These are phyloP conservation scores for Chlamydotis undulata DNA, from an alignment of 2,113 vertebrate species.

Conservation along the genomic window DNA sequence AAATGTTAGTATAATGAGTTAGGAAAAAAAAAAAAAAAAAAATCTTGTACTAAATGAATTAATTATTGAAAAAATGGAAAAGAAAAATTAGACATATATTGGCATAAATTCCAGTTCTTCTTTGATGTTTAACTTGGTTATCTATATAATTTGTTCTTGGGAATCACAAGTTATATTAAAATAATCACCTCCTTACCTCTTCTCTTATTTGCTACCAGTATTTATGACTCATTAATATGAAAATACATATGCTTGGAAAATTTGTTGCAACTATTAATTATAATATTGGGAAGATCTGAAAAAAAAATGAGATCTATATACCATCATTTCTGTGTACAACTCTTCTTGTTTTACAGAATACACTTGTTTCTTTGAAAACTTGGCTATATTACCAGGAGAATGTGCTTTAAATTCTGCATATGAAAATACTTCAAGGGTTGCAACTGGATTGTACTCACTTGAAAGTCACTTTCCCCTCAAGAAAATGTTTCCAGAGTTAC, in stretches of 20 bases:
- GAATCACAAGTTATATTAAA: neutral
- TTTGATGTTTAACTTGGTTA: neutral
- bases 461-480: neutral
- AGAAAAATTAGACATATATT: neutral
- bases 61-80: neutral
- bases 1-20: neutral
- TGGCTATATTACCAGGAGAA: neutral
- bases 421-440: neutral
- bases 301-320: neutral
- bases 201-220: neutral
- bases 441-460: neutral
- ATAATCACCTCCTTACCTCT: neutral
- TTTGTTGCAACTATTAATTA: neutral
- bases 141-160: neutral
- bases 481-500: neutral
- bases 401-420: neutral
- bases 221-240: neutral
- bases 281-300: neutral
- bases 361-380: neutral
- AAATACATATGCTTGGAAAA: neutral
- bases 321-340: neutral
- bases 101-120: neutral
- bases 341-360: neutral
- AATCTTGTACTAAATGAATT: neutral
- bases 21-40: neutral